A percentile compares a stretch with the other conserved stretches of the same genome.
Conservation (phyloP, 92 coral and sea anemone genomes). For the Pocillopora grandis region DNA sequence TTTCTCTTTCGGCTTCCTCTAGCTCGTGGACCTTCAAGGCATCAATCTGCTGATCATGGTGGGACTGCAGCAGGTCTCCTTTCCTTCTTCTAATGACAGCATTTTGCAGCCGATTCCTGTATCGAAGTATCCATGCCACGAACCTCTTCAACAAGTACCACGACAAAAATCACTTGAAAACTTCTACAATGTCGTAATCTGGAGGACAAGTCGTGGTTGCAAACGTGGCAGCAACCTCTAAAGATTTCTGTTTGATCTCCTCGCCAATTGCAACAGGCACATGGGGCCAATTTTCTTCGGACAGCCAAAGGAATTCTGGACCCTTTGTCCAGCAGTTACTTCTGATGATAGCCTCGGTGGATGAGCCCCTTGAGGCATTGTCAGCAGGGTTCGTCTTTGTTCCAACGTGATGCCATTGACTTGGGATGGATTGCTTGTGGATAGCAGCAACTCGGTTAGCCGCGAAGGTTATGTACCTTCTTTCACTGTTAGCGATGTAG, state of each 20-base stretch:
- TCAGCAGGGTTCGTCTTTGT: conserved; percentile 12
- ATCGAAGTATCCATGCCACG: conserved; percentile 12
- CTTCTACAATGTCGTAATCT: background rate
- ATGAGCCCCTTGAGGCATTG: conserved; percentile 2
- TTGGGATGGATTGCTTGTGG: conserved; percentile 9
- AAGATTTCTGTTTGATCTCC: background rate
- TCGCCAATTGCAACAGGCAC: background rate
- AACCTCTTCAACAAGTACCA: conserved; percentile 1
- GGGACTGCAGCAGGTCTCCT: background rate
- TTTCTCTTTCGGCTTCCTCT: background rate
- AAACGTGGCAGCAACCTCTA: background rate
- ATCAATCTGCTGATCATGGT: background rate
- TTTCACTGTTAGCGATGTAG: conserved; percentile 6
- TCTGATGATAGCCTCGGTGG: background rate
- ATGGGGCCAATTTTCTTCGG: conserved; percentile 2
- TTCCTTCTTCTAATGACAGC: background rate
- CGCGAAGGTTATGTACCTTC: conserved; percentile 9
- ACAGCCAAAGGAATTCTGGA: conserved; percentile 9
- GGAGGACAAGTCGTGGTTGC: background rate
- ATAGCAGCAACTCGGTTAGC: conserved; percentile 27
- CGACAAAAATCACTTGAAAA: background rate
- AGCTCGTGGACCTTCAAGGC: background rate
- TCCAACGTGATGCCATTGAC: conserved; percentile 3
- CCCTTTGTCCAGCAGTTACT: conserved; percentile 12
- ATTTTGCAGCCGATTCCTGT: background rate